Base-by-base conservation (phyloP, 2,888 invertebrate genomes). In the Eupithecia insigniata region DNA sequence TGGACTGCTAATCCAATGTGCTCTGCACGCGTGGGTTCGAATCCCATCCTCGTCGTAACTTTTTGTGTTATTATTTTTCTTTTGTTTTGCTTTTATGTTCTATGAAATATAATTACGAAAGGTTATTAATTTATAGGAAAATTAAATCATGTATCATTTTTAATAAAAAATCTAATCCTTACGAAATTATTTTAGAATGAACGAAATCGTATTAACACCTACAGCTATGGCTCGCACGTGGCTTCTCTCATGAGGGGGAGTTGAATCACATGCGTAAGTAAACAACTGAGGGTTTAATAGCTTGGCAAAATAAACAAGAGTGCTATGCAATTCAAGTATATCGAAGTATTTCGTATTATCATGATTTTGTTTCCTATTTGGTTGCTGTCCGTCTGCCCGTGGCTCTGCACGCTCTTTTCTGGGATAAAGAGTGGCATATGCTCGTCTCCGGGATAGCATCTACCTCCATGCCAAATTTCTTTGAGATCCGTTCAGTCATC, bases 1-100 rank as follows among this genome's bases (percentile, higher is more conserved):
- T 96, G 96, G 96, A 96, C 96, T 96, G 96, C 96, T 96, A 96
- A 96, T 96, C 96, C 96, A 96, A 96, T 96, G 96, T 96, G 96
- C 96, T 96, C 96, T 96, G 96, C 96, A 96, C 96, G 96, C 96
- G 96, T 96, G 96, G 96, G 96, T 96, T 96, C 96, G 96, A 96
- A 96, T 96, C 96, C 96, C 96, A 96, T 96, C 96, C 96, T 96
- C 96, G 96, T 96, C 96, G 96, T 75, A 77, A 78, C 76, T 83
- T 87, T 86, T 86, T 85, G 82, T 18, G 16, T 74, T 65, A 22
- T 22, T 68, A 43, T 69, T 60, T 69, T 34, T 65, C 28, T 76
- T 67, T 62, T 36, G 22, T 7, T 7, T 12, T 60, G 18, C 14
- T 55, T 58, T 55, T 32, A 5, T 66, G 8, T 66, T 10, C 30